Evolutionary conservation across 2,888 invertebrate species (phyloP).

Genomic region (Cephus pygmeus): DNA sequence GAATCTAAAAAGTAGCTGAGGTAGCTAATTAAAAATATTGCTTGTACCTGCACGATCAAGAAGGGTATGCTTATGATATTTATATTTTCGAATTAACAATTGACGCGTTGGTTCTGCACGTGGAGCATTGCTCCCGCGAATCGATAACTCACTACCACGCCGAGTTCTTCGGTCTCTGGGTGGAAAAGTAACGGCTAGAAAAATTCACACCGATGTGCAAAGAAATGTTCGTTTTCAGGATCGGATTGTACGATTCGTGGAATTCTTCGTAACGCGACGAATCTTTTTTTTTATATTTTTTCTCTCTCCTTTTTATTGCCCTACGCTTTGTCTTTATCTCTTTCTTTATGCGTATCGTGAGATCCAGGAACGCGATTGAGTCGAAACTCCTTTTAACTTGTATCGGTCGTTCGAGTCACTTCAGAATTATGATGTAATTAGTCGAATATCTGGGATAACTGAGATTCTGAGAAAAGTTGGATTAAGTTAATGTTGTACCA

Average conservation of each 20-base stretch:
- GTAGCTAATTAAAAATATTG: neutral
- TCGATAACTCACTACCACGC: neutral
- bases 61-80: neutral
- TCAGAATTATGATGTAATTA: slow-evolving; percentile 6
- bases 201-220: neutral
- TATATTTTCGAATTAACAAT: neutral
- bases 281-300: neutral
- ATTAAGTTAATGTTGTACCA: neutral
- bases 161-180: neutral
- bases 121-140: neutral
- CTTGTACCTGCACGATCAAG: neutral
- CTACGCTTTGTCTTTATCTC: neutral
- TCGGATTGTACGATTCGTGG: neutral
- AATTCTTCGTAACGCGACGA: neutral
- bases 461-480: slow-evolving; percentile 3
- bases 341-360: neutral
- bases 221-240: neutral
- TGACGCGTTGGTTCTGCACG: neutral
- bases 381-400: neutral
- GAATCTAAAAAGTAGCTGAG: neutral
- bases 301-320: neutral
- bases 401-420: neutral
- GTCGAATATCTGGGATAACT: slow-evolving; percentile 5
- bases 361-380: neutral
- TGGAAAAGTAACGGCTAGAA: neutral